Base-by-base conservation (phyloP, 2,797 vertebrate species). In the Arctocebus calabarensis region DNA sequence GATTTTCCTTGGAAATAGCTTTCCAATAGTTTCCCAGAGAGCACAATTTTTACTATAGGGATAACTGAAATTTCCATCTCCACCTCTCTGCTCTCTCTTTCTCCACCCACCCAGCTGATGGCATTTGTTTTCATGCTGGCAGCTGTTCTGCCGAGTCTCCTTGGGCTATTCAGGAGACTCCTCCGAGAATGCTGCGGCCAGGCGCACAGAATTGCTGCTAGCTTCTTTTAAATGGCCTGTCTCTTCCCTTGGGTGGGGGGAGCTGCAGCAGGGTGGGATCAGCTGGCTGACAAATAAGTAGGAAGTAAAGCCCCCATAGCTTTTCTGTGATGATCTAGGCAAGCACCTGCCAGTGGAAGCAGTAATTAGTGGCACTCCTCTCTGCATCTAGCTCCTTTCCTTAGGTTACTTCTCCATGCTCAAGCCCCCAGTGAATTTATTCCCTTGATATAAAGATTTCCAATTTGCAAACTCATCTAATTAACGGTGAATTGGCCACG, bases 391-490 rank as follows among this genome's bases (percentile, higher is more conserved):
- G 20, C 23, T 73, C 29, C 11, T 32, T 93, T 91, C 64, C 12
- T 88, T 29, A 17, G 13, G n/a, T 37, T 84, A 17, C 16, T 85
- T 90, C 23, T 52, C 11, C 16, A 32, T 25, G 19, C 19, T 84
- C 32, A 37, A 74, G 25, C 16, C 25, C 79, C 45, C 8, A n/a
- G 91, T 84, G 81, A 77, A 59, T 95, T 88, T 86, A 83, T 77
- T 73, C 43, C 32, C 84, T 70, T n/a, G 34, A 75, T 16, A 82
- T 61, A 78, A 91, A 61, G 34, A 90, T 88, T 90, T 84, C 23
- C 29, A 85, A 55, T 93, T 94, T 84, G 22, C 55, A 83, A 45
- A 96, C 9, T 43, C 32, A 75, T 68, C 9, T 61, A 82, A 75
- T 97, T 90, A 93, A 27, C 55, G 64, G 45, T 55, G 77, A 88